Evolutionary conservation across 2,797 vertebrate species (phyloP).

Genomic region (Ficedula albicollis): DNA sequence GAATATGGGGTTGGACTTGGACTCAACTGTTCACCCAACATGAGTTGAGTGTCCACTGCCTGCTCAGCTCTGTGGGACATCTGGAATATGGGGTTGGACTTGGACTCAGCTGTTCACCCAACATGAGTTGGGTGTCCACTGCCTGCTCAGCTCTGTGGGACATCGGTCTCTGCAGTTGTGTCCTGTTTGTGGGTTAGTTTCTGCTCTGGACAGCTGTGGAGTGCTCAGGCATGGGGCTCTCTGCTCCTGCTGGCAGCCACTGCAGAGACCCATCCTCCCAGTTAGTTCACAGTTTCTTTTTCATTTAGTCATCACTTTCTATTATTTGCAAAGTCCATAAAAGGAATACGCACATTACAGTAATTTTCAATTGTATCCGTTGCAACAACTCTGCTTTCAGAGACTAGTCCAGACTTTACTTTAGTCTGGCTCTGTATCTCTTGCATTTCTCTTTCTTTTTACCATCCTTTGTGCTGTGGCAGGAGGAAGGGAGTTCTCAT

Average conservation of each 20-base stretch:
- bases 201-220: neutral
- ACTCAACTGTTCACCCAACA: neutral
- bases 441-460: neutral
- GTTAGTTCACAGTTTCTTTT: neutral
- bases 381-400: neutral
- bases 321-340: neutral
- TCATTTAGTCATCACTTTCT: conserved; percentile 8
- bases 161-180: neutral
- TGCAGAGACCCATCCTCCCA: neutral
- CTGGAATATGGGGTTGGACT: neutral
- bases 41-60: neutral
- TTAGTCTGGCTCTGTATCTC: neutral
- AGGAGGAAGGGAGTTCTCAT: neutral
- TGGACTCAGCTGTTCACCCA: neutral
- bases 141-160: neutral
- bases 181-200: neutral
- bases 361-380: neutral
- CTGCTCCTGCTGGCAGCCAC: neutral
- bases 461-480: neutral
- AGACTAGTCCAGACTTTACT: neutral
- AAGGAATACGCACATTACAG: neutral
- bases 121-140: neutral
- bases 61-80: neutral
- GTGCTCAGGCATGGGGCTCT: neutral
- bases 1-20: neutral